These are phyloP conservation scores for Helicoverpa zea DNA, from an alignment of 1,140 invertebrate genomes.

Conservation along the genomic window DNA sequence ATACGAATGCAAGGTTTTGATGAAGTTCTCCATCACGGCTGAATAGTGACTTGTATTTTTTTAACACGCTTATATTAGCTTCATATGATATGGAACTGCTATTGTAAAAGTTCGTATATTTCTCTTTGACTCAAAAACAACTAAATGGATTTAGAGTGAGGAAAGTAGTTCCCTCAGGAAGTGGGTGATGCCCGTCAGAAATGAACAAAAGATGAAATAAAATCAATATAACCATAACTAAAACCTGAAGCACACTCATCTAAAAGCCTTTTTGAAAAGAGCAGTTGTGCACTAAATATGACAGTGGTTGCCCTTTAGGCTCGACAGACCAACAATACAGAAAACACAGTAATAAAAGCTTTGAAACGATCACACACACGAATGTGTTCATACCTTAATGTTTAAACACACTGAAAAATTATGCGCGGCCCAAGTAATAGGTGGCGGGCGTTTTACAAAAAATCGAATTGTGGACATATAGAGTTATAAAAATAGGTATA, in stretches of 20 bases:
- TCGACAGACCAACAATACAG: constrained; percentile 13
- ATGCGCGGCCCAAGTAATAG: constrained; percentile 44
- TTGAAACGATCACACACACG: constrained; percentile 26
- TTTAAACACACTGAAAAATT: constrained; percentile 57
- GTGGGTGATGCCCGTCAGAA: not conserved
- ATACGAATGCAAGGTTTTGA: too few species aligned
- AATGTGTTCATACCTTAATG: constrained; percentile 41
- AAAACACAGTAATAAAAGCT: constrained; percentile 18
- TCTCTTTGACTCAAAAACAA: too few species aligned
- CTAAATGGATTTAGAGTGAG: too few species aligned
- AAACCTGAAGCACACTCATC: constrained; percentile 1
- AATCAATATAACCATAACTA: not conserved
- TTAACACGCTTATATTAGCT: too few species aligned
- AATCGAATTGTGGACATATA: too few species aligned
- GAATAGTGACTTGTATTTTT: too few species aligned
- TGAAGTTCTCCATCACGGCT: too few species aligned
- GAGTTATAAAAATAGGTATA: too few species aligned
- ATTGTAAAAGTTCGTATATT: too few species aligned
- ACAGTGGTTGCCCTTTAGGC: constrained; percentile 32
- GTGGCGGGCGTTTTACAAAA: not conserved
- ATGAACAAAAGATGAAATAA: not conserved
- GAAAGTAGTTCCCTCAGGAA: not conserved
- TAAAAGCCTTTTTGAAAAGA: constrained; percentile 36
- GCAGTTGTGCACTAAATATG: constrained; percentile 32
- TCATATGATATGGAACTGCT: too few species aligned